Percentiles rank a stretch among this genome's conserved stretches.
These are phyloP conservation scores for Sinohyriopsis cumingii DNA, from an alignment of 2,888 invertebrate species.

Conservation along the genomic window DNA sequence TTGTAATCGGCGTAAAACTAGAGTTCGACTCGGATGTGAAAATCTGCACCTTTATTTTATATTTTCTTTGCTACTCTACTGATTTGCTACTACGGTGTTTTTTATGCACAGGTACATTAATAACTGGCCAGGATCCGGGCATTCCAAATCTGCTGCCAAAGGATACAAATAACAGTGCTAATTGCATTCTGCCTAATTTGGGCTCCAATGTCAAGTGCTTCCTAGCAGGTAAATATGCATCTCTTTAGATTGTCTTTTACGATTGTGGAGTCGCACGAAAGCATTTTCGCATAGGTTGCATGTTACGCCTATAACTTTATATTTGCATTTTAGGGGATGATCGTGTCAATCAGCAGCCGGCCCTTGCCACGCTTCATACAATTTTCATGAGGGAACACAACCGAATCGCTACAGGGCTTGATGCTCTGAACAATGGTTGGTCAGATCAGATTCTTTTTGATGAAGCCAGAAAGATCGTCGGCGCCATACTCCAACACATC, in stretches of 20 bases:
- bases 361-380: constrained; percentile 2
- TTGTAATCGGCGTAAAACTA: too few species aligned
- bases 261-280: not conserved
- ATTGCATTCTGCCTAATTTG: constrained; percentile 10
- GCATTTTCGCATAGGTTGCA: too few species aligned
- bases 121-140: not conserved
- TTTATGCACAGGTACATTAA: not conserved
- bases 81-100: too few species aligned
- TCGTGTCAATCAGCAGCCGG: constrained; percentile 2
- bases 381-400: constrained; percentile 8
- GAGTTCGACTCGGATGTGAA: too few species aligned
- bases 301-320: not conserved
- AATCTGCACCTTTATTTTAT: too few species aligned
- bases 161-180: constrained; percentile 9
- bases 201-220: constrained; percentile 18
- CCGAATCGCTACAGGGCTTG: not conserved
- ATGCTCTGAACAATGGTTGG: not conserved
- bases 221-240: constrained; percentile 12
- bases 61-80: too few species aligned
- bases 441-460: constrained; percentile 2
- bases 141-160: constrained; percentile 13
- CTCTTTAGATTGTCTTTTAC: not conserved
- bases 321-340: constrained; percentile 3
- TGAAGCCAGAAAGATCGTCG: constrained; percentile 8
- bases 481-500: constrained; percentile 4